Evolutionary conservation across 2,113 vertebrate species (phyloP).

Genomic region (Pedionomus torquatus): DNA sequence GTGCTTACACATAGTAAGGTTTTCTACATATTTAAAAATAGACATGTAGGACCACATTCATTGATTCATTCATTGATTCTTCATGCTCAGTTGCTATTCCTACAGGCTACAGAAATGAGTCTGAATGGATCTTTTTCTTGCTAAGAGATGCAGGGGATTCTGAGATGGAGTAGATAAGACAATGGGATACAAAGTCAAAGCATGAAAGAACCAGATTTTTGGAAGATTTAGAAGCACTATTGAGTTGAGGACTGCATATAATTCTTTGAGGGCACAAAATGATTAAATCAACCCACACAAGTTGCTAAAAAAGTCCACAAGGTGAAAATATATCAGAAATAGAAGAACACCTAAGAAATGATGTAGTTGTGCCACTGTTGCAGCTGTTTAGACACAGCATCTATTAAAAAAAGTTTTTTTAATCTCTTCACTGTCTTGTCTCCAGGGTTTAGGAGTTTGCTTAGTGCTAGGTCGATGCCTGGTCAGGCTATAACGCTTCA

Average conservation of each 20-base stretch:
- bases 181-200: not conserved
- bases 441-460: conserved; percentile 52
- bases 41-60: not conserved
- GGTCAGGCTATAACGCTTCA: conserved; percentile 68
- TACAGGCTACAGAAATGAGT: not conserved
- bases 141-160: not conserved
- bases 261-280: not conserved
- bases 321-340: not conserved
- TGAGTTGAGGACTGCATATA: not conserved
- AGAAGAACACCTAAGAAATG: not conserved
- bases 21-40: not conserved
- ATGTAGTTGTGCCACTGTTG: not conserved
- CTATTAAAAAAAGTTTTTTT: conserved; percentile 27
- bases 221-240: not conserved
- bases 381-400: not conserved
- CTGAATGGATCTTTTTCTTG: not conserved
- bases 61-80: not conserved
- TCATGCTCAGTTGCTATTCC: not conserved
- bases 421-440: conserved; percentile 34
- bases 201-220: not conserved
- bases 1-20: not conserved
- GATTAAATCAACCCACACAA: not conserved
- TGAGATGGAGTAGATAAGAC: not conserved
- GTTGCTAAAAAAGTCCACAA: not conserved
- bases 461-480: conserved; percentile 62